phyloP scores from a whole-genome alignment of 2,797 vertebrate species.

The Xyrichtys novacula region DNA sequence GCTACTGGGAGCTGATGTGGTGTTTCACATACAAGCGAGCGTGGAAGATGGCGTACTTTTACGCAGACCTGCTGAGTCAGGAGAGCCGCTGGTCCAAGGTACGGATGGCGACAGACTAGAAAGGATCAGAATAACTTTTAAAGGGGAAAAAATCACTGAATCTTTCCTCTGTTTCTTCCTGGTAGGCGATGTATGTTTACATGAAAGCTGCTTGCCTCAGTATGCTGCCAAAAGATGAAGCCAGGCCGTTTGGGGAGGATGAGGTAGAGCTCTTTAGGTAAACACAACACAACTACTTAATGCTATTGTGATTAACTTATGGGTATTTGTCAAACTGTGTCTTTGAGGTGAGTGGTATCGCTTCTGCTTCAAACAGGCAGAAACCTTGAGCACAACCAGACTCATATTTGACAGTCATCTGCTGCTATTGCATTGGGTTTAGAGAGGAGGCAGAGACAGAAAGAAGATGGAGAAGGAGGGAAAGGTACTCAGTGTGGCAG shows the following conservation, averaged over 20 bases:
- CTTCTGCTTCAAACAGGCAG: too few relatives aligned
- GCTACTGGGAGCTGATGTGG: conserved; percentile 94
- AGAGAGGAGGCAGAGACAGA: too few relatives aligned
- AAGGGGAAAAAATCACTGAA: neutral
- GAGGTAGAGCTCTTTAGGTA: conserved; percentile 89
- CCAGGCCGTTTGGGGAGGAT: conserved; percentile 86
- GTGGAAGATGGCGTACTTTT: conserved; percentile 92
- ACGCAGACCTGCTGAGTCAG: conserved; percentile 89
- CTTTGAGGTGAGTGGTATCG: too few relatives aligned
- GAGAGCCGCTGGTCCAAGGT: conserved; percentile 92
- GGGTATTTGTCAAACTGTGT: too few relatives aligned
- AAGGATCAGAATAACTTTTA: neutral
- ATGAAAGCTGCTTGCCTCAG: conserved; percentile 92
- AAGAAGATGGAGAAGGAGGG: too few relatives aligned
- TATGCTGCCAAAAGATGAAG: conserved; percentile 85
- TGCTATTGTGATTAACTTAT: neutral
- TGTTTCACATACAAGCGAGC: conserved; percentile 87
- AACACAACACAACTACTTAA: conserved; percentile 1
- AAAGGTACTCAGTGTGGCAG: too few relatives aligned
- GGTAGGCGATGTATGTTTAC: conserved; percentile 90
- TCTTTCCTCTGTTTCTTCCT: neutral
- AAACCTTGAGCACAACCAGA: too few relatives aligned
- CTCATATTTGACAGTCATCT: too few relatives aligned
- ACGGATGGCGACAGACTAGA: neutral
- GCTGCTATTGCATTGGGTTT: too few relatives aligned